Base-by-base conservation (phyloP, 1,140 invertebrate genomes). In the Hestina assimilis region DNA sequence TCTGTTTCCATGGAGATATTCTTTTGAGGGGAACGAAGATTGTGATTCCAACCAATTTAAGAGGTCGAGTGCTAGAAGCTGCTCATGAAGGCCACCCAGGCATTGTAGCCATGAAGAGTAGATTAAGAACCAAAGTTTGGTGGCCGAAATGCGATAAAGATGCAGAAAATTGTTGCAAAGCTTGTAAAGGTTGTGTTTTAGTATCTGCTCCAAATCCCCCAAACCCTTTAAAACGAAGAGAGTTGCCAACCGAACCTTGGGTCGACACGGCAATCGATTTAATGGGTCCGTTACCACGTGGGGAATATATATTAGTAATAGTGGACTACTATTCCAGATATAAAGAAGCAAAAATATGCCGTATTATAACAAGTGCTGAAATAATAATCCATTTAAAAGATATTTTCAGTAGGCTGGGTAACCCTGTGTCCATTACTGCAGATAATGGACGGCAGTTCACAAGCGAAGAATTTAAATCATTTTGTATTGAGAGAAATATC, bases 81-180 rank as follows among this genome's bases (percentile, higher is more conserved):
- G n/a, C n/a, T n/a, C n/a, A n/a, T n/a, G n/a, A n/a, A n/a, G n/a
- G n/a, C n/a, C n/a, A n/a, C n/a, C n/a, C n/a, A n/a, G n/a, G n/a
- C n/a, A n/a, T n/a, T n/a, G n/a, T n/a, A n/a, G n/a, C n/a, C n/a
- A n/a, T n/a, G 63, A 66, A 69, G n/a, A 11, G 12, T 0, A 26
- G 54, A 17, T 14, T 69, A 0, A 21, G 59, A 5, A n/a, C 38
- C 0, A 66, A 69, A 12, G 63, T 69, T 1, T 69, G 63, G 63
- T 69, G 89, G 89, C 79, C 76, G 4, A 66, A 58, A 9, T 80
- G 90, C 0, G 88, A 92, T 51, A 69, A 70, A 42, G 81, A 90
- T 15, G 79, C 73, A 0, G 87, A 90, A 75, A 61, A 55, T 2
- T 60, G 71, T 12, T 72, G 84, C 1, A 84, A 83, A 58, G 5